phyloP scores from a whole-genome alignment of 2,888 invertebrate species.

The Notodonta dromedarius region DNA sequence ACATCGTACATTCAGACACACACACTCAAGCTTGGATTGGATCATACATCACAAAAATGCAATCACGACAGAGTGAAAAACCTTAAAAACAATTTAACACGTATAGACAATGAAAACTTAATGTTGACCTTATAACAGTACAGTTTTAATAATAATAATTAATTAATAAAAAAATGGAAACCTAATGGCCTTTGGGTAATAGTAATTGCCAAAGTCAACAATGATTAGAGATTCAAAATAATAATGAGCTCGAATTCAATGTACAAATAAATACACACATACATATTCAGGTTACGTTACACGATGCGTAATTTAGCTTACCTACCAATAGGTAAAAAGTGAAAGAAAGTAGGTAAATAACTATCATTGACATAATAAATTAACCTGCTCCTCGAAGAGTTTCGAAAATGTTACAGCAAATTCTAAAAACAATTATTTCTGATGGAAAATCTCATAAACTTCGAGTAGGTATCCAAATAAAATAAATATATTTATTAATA shows the following conservation, averaged over 20 bases:
- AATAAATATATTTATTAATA: no score
- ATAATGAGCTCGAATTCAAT: slow-evolving; percentile 33
- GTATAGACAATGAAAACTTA: slow-evolving; percentile 71
- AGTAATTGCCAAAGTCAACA: slow-evolving; percentile 20
- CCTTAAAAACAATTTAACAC: slow-evolving; percentile 58
- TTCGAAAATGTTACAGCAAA: background rate
- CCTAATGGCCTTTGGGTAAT: slow-evolving; percentile 18
- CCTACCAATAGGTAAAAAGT: background rate
- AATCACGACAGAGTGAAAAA: slow-evolving; percentile 43
- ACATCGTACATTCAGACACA: slow-evolving; percentile 47
- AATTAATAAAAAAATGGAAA: slow-evolving; percentile 18
- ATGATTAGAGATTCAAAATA: slow-evolving; percentile 46
- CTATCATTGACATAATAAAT: background rate
- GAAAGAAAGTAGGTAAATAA: background rate
- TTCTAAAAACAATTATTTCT: background rate
- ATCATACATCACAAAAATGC: slow-evolving; percentile 57
- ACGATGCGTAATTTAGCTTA: background rate
- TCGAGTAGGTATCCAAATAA: no score
- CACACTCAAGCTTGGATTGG: slow-evolving; percentile 52
- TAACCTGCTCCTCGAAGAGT: background rate
- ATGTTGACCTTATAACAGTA: slow-evolving; percentile 45
- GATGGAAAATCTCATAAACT: no score
- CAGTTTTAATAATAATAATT: slow-evolving; percentile 31
- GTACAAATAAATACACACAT: slow-evolving; percentile 26
- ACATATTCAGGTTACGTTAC: slow-evolving; percentile 38